Base-by-base conservation (phyloP, 2,888 invertebrate species). In the Macropis europaea region DNA sequence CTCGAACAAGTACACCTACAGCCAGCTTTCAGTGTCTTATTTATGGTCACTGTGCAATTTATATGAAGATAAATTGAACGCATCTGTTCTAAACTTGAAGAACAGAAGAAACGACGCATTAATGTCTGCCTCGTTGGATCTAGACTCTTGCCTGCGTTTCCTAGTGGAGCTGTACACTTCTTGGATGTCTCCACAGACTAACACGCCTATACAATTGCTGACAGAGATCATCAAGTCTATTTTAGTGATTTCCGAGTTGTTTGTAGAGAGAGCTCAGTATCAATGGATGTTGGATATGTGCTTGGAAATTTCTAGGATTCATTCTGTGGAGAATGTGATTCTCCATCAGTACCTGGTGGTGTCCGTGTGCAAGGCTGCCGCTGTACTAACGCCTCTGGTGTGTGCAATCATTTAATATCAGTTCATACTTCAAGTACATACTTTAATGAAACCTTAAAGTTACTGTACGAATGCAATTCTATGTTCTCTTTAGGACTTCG, bases 91-190 rank as follows among this genome's bases (percentile, higher is more conserved):
- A 2, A 66, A 72, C 9, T 54, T 90, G 26, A 89, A 87, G 48
- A 84, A 91, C 70, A 90, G 90, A 76, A 87, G 90, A 54, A 91
- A 91, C 74, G 90, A 91, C 9, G 87, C 87, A 0, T 57, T 89
- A 4, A 82, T 82, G 47, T 72, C 80, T 1, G 79, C 84, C 6
- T 84, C 87, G 5, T 79, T 99, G 34, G 98, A 99, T 90, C 92
- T 98, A 28, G 95, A 96, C 88, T 99, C 98, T 67, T 99, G 98
- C 90, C 90, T 98, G 56, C 97, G 97, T 88, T 95, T 99, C 86
- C 92, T 99, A 15, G 93, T 97, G 88, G 98, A 99, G 89, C 93
- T 98, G 30, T 97, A 97, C 78, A 93, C 95, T 0, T 96, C 97
- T 63, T 94, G 95, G 93, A 89, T 94, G 70, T 91, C 92, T 53